phyloP scores from a whole-genome alignment of 2,888 invertebrate genomes.

The Pterostichus madidus region DNA sequence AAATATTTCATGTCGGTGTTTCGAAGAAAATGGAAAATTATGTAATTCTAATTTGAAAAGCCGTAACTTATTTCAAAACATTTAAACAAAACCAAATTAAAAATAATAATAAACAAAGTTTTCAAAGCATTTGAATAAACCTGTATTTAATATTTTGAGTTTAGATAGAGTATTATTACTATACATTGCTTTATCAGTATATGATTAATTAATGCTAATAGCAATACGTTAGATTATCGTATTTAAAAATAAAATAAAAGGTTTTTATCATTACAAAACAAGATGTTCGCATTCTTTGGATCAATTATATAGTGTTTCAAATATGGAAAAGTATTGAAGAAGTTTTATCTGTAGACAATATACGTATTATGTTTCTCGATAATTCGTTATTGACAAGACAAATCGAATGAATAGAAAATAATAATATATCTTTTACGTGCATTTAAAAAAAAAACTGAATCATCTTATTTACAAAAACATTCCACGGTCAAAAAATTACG shows the following conservation, averaged over 20 bases:
- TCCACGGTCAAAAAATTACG: conserved; percentile 28
- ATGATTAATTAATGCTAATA: conserved; percentile 5
- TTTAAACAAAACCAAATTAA: not conserved
- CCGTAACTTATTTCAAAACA: not conserved
- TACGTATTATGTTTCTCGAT: not conserved
- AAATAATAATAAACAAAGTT: too few species aligned
- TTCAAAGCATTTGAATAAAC: not conserved
- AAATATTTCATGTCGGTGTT: not conserved
- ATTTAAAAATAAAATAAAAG: conserved; percentile 6
- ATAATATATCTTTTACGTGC: not conserved
- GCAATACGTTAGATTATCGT: not conserved
- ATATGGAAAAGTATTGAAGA: too few species aligned
- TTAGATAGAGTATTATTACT: not conserved
- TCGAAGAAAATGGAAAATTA: not conserved
- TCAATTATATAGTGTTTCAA: too few species aligned
- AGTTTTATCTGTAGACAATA: not conserved
- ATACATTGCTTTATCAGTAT: not conserved
- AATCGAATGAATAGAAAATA: not conserved
- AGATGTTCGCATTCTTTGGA: too few species aligned
- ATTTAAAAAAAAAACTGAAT: not conserved
- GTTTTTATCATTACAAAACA: not conserved
- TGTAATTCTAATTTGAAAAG: not conserved
- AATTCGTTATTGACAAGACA: not conserved
- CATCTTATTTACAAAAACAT: not conserved
- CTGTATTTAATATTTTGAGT: not conserved